phyloP scores from a whole-genome alignment of 2,797 vertebrate genomes.

The Mormyrus hasselquistii region DNA sequence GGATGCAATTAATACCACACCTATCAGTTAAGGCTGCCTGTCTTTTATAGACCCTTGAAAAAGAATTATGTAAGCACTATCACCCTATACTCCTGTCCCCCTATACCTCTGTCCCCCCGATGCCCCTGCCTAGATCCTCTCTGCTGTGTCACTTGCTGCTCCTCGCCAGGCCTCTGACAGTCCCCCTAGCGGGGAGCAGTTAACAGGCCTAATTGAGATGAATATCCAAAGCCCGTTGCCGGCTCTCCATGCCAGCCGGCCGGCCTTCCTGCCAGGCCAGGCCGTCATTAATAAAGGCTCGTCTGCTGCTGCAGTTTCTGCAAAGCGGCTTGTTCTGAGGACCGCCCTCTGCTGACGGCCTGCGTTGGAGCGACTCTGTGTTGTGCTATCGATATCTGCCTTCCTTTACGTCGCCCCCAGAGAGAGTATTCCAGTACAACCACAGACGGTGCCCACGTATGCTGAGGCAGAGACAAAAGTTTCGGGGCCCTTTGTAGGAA shows the following conservation, averaged over 20 bases:
- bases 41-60: background rate
- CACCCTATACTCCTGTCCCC: background rate
- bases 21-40: background rate
- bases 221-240: background rate
- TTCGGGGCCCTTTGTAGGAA: background rate
- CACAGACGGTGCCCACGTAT: background rate
- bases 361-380: background rate
- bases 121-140: background rate
- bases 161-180: background rate
- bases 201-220: constrained; percentile 19
- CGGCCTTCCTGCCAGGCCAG: background rate
- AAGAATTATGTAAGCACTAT: background rate
- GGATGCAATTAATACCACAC: background rate
- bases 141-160: background rate
- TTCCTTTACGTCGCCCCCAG: background rate
- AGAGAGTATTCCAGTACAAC: background rate
- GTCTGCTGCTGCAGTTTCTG: background rate
- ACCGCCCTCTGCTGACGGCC: background rate
- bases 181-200: constrained; percentile 5
- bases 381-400: background rate
- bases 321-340: background rate
- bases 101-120: background rate
- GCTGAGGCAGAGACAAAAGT: background rate
- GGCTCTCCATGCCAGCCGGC: background rate
- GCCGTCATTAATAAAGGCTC: background rate